A percentile compares a stretch with the other conserved stretches of the same genome.
These are phyloP conservation scores for Paedocypris micromegethes DNA, from an alignment of 2,797 vertebrate species.

Conservation along the genomic window DNA sequence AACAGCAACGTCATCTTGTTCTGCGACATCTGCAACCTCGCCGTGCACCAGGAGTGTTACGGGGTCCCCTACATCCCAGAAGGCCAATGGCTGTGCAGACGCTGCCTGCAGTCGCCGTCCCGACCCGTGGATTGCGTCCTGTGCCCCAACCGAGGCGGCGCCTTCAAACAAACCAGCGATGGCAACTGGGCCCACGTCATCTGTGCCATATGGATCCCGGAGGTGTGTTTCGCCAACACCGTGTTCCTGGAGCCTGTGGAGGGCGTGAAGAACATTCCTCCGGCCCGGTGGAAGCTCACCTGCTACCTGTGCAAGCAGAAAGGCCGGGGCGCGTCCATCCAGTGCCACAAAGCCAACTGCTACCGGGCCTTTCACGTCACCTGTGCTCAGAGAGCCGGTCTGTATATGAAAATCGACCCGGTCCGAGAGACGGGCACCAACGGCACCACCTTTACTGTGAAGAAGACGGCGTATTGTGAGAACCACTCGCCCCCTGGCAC, in stretches of 20 bases:
- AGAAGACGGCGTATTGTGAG: slow-evolving; percentile 94
- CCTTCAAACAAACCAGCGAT: slow-evolving; percentile 97
- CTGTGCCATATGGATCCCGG: slow-evolving; percentile 98
- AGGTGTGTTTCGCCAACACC: slow-evolving; percentile 97
- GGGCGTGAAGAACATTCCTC: slow-evolving; percentile 91
- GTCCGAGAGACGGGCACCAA: slow-evolving; percentile 87
- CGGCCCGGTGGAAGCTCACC: slow-evolving; percentile 93
- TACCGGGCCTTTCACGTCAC: slow-evolving; percentile 97
- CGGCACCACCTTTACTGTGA: slow-evolving; percentile 91
- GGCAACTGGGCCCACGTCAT: slow-evolving; percentile 98
- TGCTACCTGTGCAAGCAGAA: slow-evolving; percentile 97
- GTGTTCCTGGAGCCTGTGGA: slow-evolving; percentile 97
- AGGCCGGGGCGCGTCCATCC: slow-evolving; percentile 90
- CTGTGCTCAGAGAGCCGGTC: slow-evolving; percentile 88
- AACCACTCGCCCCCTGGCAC: slow-evolving; percentile 81
- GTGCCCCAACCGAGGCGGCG: slow-evolving; percentile 94
- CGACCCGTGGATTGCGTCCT: slow-evolving; percentile 93
- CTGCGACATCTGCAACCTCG: slow-evolving; percentile 97
- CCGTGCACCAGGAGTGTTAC: slow-evolving; percentile 97
- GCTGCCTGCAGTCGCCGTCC: slow-evolving; percentile 93
- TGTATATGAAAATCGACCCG: slow-evolving; percentile 98
- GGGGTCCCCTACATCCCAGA: slow-evolving; percentile 98
- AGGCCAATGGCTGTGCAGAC: slow-evolving; percentile 97
- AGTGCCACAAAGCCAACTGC: slow-evolving; percentile 98
- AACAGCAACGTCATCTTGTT: slow-evolving; percentile 98